Evolutionary conservation across 2,888 invertebrate genomes (phyloP), one percentile per base, ranked within the genome.

Genomic region (Notocelia uddmanniana): DNA sequence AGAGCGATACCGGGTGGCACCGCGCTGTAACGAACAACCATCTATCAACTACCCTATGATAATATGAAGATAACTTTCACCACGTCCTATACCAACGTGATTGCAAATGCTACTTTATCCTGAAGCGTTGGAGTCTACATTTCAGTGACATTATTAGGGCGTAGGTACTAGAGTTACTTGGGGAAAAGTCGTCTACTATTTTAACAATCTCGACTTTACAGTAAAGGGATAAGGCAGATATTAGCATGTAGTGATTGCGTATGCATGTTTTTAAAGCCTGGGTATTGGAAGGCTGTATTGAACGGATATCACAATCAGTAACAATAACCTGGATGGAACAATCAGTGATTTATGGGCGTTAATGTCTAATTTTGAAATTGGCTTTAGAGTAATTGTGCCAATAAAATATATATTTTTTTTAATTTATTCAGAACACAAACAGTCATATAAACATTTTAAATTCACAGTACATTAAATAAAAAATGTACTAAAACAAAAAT

Each of bases 1-100:
- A 64, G 34, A 11, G n/a, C 52, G 52, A 37, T 37, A 64, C 64
- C 37, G 64, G 34, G 21, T 64, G 64, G 64, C 37, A 64, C 64
- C 52, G 50, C 9, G n/a, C 23, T n/a, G 19, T 26, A 60, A 60
- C 37, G 52, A 52, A 11, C 21, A 11, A 21, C 34, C 64, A 54
- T 64, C 34, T 37, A 64, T 64, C 64, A 54, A 54, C 52, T 37
- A 54, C 37, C 34, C 50, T 19, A 50, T 34, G 48, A 50, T 26
- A 31, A 34, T 48, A 31, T 31, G 19, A 31, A 19, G 50, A 18
- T 52, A 63, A 13, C 52, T 34, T 2, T 18, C 11, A 45, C 21
- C 31, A 34, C 21, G 63, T 21, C 31, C n/a, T 23, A 62, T 2
- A 48, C 26, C 9, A 37, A 9, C 15, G n/a, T 52, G 1, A 19